Evolutionary conservation across 2,113 vertebrate genomes (phyloP).

Genomic region (Grantiella picta): DNA sequence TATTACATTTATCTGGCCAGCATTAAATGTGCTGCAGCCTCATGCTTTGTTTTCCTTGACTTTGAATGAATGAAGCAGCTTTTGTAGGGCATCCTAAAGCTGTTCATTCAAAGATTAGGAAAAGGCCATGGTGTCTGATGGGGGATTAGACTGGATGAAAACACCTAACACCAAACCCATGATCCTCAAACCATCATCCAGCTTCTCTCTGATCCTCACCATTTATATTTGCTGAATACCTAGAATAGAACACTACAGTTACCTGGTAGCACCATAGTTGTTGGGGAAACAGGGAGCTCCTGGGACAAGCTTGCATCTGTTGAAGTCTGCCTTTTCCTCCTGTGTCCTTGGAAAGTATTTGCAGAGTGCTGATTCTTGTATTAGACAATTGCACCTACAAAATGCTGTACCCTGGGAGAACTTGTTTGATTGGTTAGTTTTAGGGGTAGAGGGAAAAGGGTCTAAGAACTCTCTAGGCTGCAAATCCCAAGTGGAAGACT

Average conservation of each 20-base stretch:
- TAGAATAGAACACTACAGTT: neutral
- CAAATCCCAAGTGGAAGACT: neutral
- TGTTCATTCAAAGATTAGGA: neutral
- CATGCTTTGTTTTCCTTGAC: conserved; percentile 10
- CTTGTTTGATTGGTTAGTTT: neutral
- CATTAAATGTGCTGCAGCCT: neutral
- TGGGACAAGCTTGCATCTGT: neutral
- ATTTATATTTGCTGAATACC: neutral
- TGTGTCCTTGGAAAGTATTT: neutral
- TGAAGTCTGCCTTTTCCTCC: neutral
- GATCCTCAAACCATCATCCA: neutral
- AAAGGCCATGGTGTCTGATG: neutral
- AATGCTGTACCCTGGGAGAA: neutral
- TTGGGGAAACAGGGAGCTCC: neutral
- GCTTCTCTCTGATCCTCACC: neutral
- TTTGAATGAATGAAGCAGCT: neutral
- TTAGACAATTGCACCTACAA: neutral
- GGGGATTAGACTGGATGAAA: neutral
- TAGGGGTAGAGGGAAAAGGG: neutral
- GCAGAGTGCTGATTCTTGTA: neutral
- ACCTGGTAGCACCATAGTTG: neutral
- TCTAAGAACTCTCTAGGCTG: neutral
- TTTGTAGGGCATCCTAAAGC: neutral
- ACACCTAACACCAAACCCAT: neutral
- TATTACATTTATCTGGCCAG: conserved; percentile 35